Evolutionary conservation across 1,140 invertebrate genomes (phyloP).

Genomic region (Chymomyza costata): DNA sequence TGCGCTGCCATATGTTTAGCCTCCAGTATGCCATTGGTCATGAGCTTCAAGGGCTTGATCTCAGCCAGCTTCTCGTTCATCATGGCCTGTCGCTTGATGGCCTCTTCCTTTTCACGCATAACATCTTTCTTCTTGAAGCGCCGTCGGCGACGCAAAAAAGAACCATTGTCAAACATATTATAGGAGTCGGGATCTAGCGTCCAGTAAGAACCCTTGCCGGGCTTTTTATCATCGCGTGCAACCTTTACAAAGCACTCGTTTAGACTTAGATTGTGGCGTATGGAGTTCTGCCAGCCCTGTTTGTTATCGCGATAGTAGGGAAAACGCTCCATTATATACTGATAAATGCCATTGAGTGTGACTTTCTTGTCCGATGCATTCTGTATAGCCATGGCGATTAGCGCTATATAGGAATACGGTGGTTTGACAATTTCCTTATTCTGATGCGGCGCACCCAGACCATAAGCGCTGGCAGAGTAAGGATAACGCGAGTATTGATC

Average conservation of each 20-base stretch:
- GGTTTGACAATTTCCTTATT: conserved; percentile 96
- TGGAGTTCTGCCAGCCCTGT: conserved; percentile 96
- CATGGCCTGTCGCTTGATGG: conserved; percentile 82
- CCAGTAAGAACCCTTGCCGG: conserved; percentile 98
- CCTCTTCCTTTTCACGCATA: conserved; percentile 90
- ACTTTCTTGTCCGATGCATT: conserved; percentile 94
- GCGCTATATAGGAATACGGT: conserved; percentile 97
- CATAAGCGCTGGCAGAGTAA: conserved; percentile 77
- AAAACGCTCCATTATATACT: conserved; percentile 98
- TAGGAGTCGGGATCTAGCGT: conserved; percentile 96
- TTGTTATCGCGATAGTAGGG: conserved; percentile 99
- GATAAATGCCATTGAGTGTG: conserved; percentile 98
- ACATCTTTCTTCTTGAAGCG: conserved; percentile 98
- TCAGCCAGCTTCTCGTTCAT: conserved; percentile 74
- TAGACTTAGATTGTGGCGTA: conserved; percentile 96
- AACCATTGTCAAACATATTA: conserved; percentile 99
- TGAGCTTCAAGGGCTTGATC: conserved; percentile 73
- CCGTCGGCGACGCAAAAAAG: conserved; percentile 90
- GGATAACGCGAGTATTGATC: conserved; percentile 85
- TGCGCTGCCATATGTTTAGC: conserved; percentile 70
- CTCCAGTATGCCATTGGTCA: conserved; percentile 71
- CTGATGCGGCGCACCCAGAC: conserved; percentile 81
- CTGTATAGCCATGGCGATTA: conserved; percentile 99
- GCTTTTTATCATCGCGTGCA: conserved; percentile 92
- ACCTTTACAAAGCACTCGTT: conserved; percentile 99